phyloP scores from a whole-genome alignment of 2,797 vertebrate species.

The Hippoglossus hippoglossus region DNA sequence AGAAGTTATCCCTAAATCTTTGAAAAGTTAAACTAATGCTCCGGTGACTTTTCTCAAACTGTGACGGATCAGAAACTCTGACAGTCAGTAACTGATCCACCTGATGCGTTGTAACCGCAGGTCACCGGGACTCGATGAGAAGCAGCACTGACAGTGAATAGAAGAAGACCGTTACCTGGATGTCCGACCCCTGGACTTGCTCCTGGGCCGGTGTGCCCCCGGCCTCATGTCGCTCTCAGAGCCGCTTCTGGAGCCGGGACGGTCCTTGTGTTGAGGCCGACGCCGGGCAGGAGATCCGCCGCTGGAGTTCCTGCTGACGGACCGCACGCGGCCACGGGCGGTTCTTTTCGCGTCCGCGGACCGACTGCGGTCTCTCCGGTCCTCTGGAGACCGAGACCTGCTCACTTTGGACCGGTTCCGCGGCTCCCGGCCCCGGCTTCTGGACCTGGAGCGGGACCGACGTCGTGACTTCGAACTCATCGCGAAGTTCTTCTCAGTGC shows the following conservation, averaged over 20 bases:
- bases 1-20: no score
- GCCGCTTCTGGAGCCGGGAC: constrained; percentile 62
- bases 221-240: constrained; percentile 65
- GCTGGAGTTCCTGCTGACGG: constrained; percentile 68
- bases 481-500: constrained; percentile 24
- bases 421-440: constrained; percentile 56
- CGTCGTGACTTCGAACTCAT: constrained; percentile 76
- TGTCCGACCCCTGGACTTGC: constrained; percentile 63
- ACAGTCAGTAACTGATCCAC: neutral
- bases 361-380: constrained; percentile 57
- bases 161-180: constrained; percentile 60
- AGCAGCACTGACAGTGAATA: neutral
- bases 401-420: constrained; percentile 51
- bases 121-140: no score
- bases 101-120: no score
- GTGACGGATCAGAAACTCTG: neutral
- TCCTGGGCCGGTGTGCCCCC: constrained; percentile 24
- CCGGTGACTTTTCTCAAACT: no score
- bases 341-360: constrained; percentile 55
- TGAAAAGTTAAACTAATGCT: neutral
- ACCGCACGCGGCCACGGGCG: constrained; percentile 56
- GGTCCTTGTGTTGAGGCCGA: constrained; percentile 55
- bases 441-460: constrained; percentile 66
- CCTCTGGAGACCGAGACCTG: constrained; percentile 67
- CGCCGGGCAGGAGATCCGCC: constrained; percentile 61